Base-by-base conservation (phyloP, 2,797 vertebrate genomes). In the Sebastes nivosus region DNA sequence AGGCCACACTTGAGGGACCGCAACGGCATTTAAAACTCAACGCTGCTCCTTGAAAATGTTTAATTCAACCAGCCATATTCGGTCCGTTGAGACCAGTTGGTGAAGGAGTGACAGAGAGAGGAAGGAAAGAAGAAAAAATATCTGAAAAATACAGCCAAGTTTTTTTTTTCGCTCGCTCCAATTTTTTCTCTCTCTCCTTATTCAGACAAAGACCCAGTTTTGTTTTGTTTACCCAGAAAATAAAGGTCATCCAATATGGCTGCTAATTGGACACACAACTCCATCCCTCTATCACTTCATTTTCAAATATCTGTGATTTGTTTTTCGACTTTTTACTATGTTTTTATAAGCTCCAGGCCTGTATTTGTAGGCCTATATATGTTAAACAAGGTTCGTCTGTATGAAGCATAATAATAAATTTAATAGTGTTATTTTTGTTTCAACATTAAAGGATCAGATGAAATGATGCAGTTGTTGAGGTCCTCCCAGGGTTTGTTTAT, bases 221-320 rank as follows among this genome's bases (percentile, higher is more conserved):
- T 42, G 24, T 77, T 82, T 73, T 80, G 57, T 67, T 69, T 71
- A 76, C 64, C n/a, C 60, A 58, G 71, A 67, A 34, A 79, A 74
- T 58, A 18, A 79, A 72, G n/a, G 30, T n/a, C 30, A 52, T 74
- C 27, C 27, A 54, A 12, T 18, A 22, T 52, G 58, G 57, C 58
- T 55, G 18, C 46, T 38, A 27, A 63, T 30, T 38, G 13, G 36
- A 65, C 38, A 42, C 57, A 71, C 64, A 60, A n/a, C 32, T 74
- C 32, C 42, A 63, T 75, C 52, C 29, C 34, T 38, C 50, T 25
- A 32, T 73, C 69, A 24, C 38, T 65, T 36, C 4, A 22, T 64
- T 59, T 16, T 54, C 27, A 60, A 36, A 52, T 29, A 42, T 61
- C 36, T 46, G 5, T 63, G 16, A 29, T 29, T 50, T 20, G 6